Evolutionary conservation across 1,140 invertebrate species (phyloP).

Genomic region (Telenomus remus): DNA sequence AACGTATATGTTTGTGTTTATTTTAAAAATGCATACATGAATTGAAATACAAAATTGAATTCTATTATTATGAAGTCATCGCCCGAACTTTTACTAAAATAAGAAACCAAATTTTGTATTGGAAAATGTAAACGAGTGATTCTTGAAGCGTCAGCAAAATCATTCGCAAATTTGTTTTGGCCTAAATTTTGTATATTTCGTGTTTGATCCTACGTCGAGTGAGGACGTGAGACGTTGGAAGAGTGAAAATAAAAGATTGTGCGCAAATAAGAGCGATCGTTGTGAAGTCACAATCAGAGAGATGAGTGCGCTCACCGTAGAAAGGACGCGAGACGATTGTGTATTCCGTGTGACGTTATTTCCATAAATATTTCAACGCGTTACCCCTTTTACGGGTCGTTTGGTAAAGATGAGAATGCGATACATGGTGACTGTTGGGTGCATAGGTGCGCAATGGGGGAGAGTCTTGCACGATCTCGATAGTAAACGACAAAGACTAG

Average conservation of each 20-base stretch:
- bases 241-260: conserved; percentile 3
- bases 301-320: conserved; percentile 3
- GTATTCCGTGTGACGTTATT: conserved; percentile 42
- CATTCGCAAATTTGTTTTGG: too few species aligned
- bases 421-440: conserved; percentile 45
- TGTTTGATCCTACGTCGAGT: too few species aligned
- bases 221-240: background rate
- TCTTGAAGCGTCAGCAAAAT: too few species aligned
- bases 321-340: conserved; percentile 24
- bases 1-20: too few species aligned
- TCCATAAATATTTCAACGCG: conserved; percentile 54
- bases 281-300: conserved; percentile 18
- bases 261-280: conserved; percentile 3
- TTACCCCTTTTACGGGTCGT: conserved; percentile 50
- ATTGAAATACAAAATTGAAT: too few species aligned
- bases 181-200: too few species aligned
- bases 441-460: conserved; percentile 13
- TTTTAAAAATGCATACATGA: too few species aligned
- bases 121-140: conserved; percentile 8
- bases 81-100: too few species aligned
- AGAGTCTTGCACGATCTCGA: conserved; percentile 55
- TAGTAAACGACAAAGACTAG: conserved; percentile 56
- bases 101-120: conserved; percentile 48
- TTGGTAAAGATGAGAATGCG: conserved; percentile 51
- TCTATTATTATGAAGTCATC: too few species aligned